Evolutionary conservation across 2,888 invertebrate genomes (phyloP).

Genomic region (Cryptophagus acutangulus): DNA sequence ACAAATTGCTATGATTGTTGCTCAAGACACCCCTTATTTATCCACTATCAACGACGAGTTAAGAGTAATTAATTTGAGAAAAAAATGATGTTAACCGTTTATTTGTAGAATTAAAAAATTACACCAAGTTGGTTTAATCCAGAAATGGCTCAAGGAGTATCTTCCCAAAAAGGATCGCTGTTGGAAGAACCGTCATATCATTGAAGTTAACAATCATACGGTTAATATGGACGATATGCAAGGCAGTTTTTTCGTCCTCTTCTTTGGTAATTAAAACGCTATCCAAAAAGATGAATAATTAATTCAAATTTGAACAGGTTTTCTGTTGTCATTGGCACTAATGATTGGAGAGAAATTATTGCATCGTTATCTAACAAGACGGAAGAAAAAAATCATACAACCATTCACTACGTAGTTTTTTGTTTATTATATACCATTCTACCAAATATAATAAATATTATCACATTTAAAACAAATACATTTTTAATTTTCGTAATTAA

Average conservation of each 20-base stretch:
- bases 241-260: slow-evolving; percentile 81
- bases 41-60: slow-evolving; percentile 73
- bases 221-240: slow-evolving; percentile 90
- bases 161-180: slow-evolving; percentile 76
- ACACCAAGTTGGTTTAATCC: slow-evolving; percentile 79
- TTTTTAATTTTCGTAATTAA: too few species aligned
- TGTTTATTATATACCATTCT: slow-evolving; percentile 1
- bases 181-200: slow-evolving; percentile 58
- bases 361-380: slow-evolving; percentile 43
- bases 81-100: not conserved
- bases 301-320: slow-evolving; percentile 47
- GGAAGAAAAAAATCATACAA: slow-evolving; percentile 49
- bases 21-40: slow-evolving; percentile 72
- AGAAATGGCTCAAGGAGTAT: slow-evolving; percentile 75
- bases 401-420: slow-evolving; percentile 48
- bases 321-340: slow-evolving; percentile 47
- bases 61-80: not conserved
- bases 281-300: slow-evolving; percentile 2
- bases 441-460: not conserved
- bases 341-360: slow-evolving; percentile 51
- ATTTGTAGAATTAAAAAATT: slow-evolving; percentile 66
- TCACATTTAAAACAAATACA: not conserved
- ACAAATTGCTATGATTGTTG: slow-evolving; percentile 71
- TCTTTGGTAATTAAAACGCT: slow-evolving; percentile 58
- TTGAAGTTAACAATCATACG: slow-evolving; percentile 78